Percentiles rank a stretch among this genome's conserved stretches.
Evolutionary conservation across 2,113 vertebrate genomes (phyloP).

Genomic region (Sceloporus undulatus): DNA sequence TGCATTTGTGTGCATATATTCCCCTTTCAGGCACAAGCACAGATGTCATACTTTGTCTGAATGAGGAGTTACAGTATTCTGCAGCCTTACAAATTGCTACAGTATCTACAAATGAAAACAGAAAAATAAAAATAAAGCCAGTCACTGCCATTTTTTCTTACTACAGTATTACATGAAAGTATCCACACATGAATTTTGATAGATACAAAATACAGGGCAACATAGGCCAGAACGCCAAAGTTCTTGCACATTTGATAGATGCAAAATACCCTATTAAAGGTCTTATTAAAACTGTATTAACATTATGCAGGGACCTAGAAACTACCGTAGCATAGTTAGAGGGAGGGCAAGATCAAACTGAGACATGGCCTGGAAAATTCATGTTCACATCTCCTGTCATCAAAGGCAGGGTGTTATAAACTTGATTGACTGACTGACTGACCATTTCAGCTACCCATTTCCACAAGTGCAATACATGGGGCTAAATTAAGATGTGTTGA

Average conservation of each 20-base stretch:
- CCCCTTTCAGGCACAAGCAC: conserved; percentile 50
- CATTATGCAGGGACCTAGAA: background rate
- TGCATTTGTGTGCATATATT: conserved; percentile 54
- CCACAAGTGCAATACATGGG: too few relatives aligned
- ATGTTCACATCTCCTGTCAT: background rate
- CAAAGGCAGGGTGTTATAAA: too few relatives aligned
- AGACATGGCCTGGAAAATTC: background rate
- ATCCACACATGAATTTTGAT: conserved; percentile 55
- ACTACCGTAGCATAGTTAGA: background rate
- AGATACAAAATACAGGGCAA: conserved; percentile 12
- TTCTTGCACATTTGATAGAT: background rate
- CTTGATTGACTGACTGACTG: too few relatives aligned
- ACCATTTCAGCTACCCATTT: too few relatives aligned
- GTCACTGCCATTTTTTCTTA: background rate
- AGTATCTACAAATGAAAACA: conserved; percentile 63
- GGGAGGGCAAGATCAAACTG: background rate
- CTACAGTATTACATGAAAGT: conserved; percentile 60
- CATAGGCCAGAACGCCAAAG: background rate
- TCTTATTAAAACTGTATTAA: background rate
- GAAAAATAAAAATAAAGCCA: conserved; percentile 60
- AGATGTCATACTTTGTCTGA: conserved; percentile 67
- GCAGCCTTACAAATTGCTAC: conserved; percentile 18
- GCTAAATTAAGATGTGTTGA: too few relatives aligned
- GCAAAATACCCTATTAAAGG: background rate
- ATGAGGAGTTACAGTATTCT: conserved; percentile 31